Base-by-base conservation (phyloP, 2,797 vertebrate species). In the Poliocrania exsul region DNA sequence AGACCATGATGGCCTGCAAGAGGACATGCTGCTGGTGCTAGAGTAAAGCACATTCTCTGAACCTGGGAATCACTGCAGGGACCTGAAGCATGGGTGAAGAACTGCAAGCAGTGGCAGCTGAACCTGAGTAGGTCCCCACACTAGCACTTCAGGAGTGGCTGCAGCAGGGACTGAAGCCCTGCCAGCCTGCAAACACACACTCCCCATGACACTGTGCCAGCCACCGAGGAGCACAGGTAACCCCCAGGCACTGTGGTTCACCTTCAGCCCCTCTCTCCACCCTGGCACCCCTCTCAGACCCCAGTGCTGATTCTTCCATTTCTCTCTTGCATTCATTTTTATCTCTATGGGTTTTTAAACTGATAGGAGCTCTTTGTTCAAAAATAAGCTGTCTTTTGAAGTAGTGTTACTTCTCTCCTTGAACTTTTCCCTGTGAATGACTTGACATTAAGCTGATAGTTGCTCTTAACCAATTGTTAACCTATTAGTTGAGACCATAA, bases 401-500 rank as follows among this genome's bases (percentile, higher is more conserved):
- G 94, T 49, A 75, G 83, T 50, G 92, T 86, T 93, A 94, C 96
- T 95, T 97, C 97, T 97, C 95, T 97, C 95, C 96, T 97, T 95
- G 91, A 97, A 96, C 96, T 97, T 95, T 95, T 95, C 77, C 80
- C 85, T 71, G 80, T 92, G 88, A 95, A 96, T 91, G 92, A 93
- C 87, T 96, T 69, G 56, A 90, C 93, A 96, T 94, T 92, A 95
- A 88, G 93, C 92, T 94, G 93, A 91, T 94, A 97, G 91, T 93
- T 90, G 93, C 93, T 97, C 65, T 96, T 97, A 97, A 97, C 96
- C 96, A 97, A 97, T 86, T 96, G 93, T 97, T 97, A 97, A 97
- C 95, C 96, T 95, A 96, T 97, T 97, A 97, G 95, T 90, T 84
- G 87, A 89, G 92, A 91, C 73, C 83, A 96, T 97, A 96, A 97